Percentiles rank a stretch among this genome's conserved stretches.
phyloP scores from a whole-genome alignment of 2,888 invertebrate genomes.

The Spilarctia lutea region DNA sequence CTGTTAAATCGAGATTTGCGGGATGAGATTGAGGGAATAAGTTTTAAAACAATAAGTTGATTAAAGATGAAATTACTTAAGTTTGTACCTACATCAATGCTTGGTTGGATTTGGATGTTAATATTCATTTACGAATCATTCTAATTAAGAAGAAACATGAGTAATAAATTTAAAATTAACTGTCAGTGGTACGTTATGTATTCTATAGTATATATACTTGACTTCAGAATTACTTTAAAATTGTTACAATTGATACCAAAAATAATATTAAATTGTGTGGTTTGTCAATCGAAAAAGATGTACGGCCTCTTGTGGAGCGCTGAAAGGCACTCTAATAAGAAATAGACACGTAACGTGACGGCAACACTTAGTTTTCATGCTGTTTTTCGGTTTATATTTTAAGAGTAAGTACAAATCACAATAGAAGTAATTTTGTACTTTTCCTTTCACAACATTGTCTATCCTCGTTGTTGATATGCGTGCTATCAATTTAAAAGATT shows the following conservation, averaged over 20 bases:
- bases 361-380: neutral
- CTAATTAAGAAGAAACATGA: no score
- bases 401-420: no score
- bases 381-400: neutral
- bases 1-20: conserved; percentile 28
- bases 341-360: neutral
- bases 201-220: no score
- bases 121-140: no score
- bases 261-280: no score
- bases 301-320: neutral
- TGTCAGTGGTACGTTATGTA: neutral
- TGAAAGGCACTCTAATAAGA: neutral
- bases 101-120: neutral
- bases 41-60: neutral
- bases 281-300: neutral
- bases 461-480: neutral
- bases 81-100: neutral
- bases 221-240: neutral
- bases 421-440: neutral
- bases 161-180: neutral
- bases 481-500: neutral
- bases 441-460: neutral
- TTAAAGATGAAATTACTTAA: neutral
- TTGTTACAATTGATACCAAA: neutral
- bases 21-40: conserved; percentile 11